Evolutionary conservation across 1,140 invertebrate species (phyloP).

Genomic region (Mya arenaria): DNA sequence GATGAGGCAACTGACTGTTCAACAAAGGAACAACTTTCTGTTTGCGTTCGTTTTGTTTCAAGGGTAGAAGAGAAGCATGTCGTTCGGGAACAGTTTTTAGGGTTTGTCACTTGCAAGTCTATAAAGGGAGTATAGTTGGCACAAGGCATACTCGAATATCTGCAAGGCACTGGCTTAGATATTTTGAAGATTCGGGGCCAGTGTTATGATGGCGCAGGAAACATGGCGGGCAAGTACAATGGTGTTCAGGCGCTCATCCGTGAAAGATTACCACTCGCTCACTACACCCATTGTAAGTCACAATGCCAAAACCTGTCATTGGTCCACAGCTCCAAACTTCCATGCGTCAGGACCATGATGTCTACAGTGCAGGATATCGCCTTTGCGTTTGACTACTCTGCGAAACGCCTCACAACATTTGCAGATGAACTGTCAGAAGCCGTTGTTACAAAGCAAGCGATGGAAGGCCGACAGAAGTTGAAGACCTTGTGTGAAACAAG

Average conservation of each 20-base stretch:
- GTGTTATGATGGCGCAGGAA: not conserved
- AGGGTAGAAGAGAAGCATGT: not conserved
- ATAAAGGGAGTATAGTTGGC: not conserved
- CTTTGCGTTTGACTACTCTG: conserved; percentile 28
- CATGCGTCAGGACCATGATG: conserved; percentile 26
- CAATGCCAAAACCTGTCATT: conserved; percentile 28
- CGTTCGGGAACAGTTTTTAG: conserved; percentile 4
- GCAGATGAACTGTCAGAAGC: conserved; percentile 4
- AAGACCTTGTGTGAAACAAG: conserved; percentile 22
- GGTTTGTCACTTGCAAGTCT: conserved; percentile 4
- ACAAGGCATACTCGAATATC: not conserved
- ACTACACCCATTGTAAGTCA: conserved; percentile 14
- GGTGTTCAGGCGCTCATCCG: conserved; percentile 17
- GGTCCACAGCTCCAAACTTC: conserved; percentile 12
- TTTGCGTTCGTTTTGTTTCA: not conserved
- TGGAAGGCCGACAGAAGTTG: conserved; percentile 19
- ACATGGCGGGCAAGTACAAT: not conserved
- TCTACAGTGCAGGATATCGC: conserved; percentile 14
- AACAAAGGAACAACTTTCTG: not conserved
- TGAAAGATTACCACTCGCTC: conserved; percentile 4
- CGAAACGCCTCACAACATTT: conserved; percentile 12
- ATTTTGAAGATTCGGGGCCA: conserved; percentile 13
- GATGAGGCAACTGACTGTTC: conserved; percentile 19
- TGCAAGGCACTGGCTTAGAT: not conserved
- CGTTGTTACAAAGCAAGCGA: not conserved